phyloP scores from a whole-genome alignment of 2,113 vertebrate species.

The Oreochromis tanganicae region DNA sequence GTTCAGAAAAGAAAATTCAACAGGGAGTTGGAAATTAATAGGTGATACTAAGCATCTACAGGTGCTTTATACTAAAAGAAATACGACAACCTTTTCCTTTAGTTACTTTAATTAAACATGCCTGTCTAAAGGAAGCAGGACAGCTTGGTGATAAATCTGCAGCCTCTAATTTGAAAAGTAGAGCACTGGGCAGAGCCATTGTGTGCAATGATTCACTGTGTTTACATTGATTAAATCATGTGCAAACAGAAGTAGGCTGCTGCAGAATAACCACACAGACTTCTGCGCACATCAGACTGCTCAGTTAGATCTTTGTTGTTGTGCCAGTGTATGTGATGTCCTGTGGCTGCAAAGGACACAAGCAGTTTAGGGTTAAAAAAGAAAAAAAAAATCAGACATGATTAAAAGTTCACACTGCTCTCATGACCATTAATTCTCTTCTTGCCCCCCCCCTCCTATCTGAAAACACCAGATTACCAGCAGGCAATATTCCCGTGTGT shows the following conservation, averaged over 20 bases:
- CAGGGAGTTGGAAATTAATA: background rate
- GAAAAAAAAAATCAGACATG: background rate
- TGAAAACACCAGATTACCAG: background rate
- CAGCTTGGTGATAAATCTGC: background rate
- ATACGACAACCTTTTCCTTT: background rate
- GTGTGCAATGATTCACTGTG: background rate
- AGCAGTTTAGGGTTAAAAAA: background rate
- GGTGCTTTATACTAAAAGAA: background rate
- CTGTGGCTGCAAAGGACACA: background rate
- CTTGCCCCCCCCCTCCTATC: background rate
- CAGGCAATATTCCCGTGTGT: background rate
- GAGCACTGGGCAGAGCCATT: background rate
- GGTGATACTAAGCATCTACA: background rate
- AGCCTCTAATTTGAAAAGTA: background rate
- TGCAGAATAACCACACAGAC: background rate
- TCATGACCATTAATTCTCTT: background rate
- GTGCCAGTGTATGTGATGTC: background rate
- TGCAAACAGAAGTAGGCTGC: background rate
- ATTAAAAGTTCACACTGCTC: background rate
- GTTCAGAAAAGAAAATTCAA: background rate
- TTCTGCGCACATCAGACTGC: background rate
- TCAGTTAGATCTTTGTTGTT: background rate
- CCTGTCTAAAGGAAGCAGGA: background rate
- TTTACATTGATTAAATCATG: slow-evolving; percentile 9
- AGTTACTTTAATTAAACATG: background rate